Evolutionary conservation across 1,140 invertebrate species (phyloP).

Genomic region (Calephelis virginiensis): DNA sequence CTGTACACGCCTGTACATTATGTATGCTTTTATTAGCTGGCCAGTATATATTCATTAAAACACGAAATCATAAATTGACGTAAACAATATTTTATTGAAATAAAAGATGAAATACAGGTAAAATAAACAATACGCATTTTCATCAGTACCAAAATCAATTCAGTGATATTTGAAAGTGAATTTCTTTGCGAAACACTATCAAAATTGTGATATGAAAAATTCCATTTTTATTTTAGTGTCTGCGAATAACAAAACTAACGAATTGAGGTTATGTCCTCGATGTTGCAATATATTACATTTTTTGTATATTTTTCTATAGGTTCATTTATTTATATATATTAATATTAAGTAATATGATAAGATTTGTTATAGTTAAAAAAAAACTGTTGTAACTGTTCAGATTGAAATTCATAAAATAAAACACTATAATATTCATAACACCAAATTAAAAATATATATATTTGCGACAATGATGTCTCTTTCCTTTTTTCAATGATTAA

Average conservation of each 20-base stretch:
- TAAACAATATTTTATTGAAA: not conserved
- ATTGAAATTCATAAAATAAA: slow-evolving; percentile 14
- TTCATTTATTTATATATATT: slow-evolving; percentile 28
- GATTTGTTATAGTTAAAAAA: slow-evolving; percentile 29
- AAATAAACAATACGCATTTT: not conserved
- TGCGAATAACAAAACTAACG: slow-evolving; percentile 30
- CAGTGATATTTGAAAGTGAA: not conserved
- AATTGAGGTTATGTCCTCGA: slow-evolving; percentile 22
- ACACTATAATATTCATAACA: not conserved
- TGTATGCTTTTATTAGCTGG: slow-evolving; percentile 7
- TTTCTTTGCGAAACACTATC: slow-evolving; percentile 20
- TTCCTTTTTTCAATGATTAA: too few relatives aligned
- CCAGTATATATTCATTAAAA: slow-evolving; percentile 2
- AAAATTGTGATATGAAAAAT: slow-evolving; percentile 46
- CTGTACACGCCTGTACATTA: not conserved
- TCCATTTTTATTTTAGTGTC: slow-evolving; percentile 49
- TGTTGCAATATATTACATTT: slow-evolving; percentile 43
- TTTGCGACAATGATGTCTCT: too few relatives aligned
- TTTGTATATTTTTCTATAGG: slow-evolving; percentile 34
- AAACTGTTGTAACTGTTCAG: slow-evolving; percentile 22
- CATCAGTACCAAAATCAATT: not conserved
- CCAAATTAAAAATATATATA: too few relatives aligned
- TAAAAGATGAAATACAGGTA: not conserved
- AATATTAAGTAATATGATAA: slow-evolving; percentile 23
- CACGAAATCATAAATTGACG: not conserved